Conservation (phyloP, 2,888 invertebrate genomes). For the Melitaea athalia region DNA sequence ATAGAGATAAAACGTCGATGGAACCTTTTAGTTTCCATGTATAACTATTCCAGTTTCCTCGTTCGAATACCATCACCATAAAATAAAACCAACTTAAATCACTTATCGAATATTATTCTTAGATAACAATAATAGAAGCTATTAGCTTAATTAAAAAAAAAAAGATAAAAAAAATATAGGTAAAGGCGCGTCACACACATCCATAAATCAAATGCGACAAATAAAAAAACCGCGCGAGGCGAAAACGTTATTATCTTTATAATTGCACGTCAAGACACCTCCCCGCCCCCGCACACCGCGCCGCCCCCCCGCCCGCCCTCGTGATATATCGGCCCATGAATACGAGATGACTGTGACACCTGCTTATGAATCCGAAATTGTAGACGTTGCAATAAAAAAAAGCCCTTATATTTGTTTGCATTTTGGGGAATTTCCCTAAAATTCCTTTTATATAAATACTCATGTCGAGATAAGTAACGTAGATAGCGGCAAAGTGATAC, state of each 20-base stretch:
- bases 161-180: constrained; percentile 27
- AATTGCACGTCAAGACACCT: constrained; percentile 79
- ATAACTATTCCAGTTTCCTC: not conserved
- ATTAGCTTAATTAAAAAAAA: constrained; percentile 2
- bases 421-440: not conserved
- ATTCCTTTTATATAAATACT: not conserved
- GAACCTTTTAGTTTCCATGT: not conserved
- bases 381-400: constrained; percentile 18
- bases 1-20: constrained; percentile 3
- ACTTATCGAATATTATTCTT: not conserved
- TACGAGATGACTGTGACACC: constrained; percentile 76
- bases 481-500: too few relatives aligned
- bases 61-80: not conserved
- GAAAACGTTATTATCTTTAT: constrained; percentile 82
- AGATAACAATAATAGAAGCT: not conserved
- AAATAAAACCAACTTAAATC: not conserved
- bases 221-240: constrained; percentile 78
- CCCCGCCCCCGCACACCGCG: constrained; percentile 37
- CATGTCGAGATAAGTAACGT: not conserved
- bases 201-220: constrained; percentile 79
- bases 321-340: constrained; percentile 81
- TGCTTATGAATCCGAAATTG: constrained; percentile 78
- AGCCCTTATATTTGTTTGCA: constrained; percentile 19
- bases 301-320: constrained; percentile 53
- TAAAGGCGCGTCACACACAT: constrained; percentile 40